Evolutionary conservation across 2,797 vertebrate genomes (phyloP).

Genomic region (Psittacula derbiana): DNA sequence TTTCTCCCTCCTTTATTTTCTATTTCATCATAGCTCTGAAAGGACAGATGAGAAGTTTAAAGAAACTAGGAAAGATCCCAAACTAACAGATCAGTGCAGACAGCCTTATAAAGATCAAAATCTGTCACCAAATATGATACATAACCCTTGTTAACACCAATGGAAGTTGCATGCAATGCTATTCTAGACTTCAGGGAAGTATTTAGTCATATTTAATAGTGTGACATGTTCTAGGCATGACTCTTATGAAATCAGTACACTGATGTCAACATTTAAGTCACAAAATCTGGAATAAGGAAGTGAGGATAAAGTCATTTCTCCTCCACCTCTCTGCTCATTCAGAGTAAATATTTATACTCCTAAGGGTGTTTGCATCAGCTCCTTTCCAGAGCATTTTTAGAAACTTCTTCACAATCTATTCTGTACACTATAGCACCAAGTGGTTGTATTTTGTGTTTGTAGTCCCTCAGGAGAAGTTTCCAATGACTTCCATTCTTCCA

Average conservation of each 20-base stretch:
- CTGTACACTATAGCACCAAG: constrained; percentile 3
- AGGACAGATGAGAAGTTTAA: constrained; percentile 59
- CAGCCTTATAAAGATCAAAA: constrained; percentile 21
- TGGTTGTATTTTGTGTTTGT: background rate
- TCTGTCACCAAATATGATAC: constrained; percentile 28
- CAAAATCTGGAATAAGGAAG: constrained; percentile 1
- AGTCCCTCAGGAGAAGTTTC: background rate
- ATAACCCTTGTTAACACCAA: background rate
- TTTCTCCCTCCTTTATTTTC: constrained; percentile 64
- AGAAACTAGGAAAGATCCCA: constrained; percentile 43
- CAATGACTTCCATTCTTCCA: background rate
- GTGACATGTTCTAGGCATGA: background rate
- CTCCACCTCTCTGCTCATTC: background rate
- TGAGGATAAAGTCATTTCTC: background rate
- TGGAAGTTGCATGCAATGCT: constrained; percentile 34
- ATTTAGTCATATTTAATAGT: background rate
- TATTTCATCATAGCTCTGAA: constrained; percentile 54
- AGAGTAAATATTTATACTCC: background rate
- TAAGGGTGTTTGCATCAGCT: background rate
- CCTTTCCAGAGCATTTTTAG: background rate
- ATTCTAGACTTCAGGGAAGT: background rate
- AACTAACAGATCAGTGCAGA: constrained; percentile 57
- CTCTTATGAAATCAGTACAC: background rate
- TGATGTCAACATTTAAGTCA: constrained; percentile 25
- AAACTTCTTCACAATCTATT: background rate